Evolutionary conservation across 2,888 invertebrate genomes (phyloP), one percentile per base, ranked within the genome.

Genomic region (Andrena hattorfiana): DNA sequence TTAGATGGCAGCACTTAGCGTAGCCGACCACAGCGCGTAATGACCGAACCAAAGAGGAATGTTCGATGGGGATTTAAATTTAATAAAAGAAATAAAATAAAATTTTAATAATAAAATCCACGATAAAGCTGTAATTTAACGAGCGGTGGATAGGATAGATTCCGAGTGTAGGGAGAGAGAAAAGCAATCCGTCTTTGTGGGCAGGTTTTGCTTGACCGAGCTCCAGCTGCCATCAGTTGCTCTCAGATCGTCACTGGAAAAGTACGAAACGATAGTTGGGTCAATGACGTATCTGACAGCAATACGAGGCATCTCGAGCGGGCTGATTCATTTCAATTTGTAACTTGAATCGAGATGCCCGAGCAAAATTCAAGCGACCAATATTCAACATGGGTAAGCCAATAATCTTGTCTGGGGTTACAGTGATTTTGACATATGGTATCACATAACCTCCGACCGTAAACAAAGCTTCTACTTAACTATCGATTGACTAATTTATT

Each of bases 321-420:
- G n/a, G 48, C 68, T 83, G 54, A 74, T 81, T 79, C 81, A 71
- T 72, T 74, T 76, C 66, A 63, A 60, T 66, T 68, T 64, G 20
- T 48, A 71, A 64, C 30, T 76, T 70, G 56, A 66, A 48, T 80
- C 80, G 72, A 82, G 63, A 96, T 96, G 96, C 95, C 95, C 89
- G 86, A 94, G 32, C 92, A 94, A 28, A 95, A 95, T 86, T 88
- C 94, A 79, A 94, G 94, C 78, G 95, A 96, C 92, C 95, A 96
- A 92, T 96, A 96, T 94, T 95, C 96, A 78, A 94, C 95, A 89
- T 96, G 95, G 96, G 96, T 96, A 94, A 94, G 95, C 87, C 30
- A 74, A 35, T 68, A 42, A 69, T 74, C 62, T 80, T 84, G 60
- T 83, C 70, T 73, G 48, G 48, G 63, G 56, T 72, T 77, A 77